A percentile compares a stretch with the other conserved stretches of the same genome.
Conservation (phyloP, 2,113 vertebrate species). For the Scytalopus superciliaris region DNA sequence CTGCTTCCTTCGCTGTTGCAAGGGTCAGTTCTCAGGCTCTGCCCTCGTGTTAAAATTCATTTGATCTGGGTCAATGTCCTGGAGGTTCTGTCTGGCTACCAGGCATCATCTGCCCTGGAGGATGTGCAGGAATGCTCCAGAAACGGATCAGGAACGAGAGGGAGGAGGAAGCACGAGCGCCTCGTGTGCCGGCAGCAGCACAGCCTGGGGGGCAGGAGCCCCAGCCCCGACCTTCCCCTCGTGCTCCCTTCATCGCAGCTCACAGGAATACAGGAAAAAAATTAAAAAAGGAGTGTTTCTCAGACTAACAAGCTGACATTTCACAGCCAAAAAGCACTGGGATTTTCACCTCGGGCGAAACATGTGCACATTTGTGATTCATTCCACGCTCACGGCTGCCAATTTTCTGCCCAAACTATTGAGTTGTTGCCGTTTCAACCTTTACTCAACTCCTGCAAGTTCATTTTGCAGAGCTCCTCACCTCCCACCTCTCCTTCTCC, state of each 20-base stretch:
- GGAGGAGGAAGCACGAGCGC: neutral
- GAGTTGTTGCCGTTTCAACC: neutral
- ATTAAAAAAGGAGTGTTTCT: neutral
- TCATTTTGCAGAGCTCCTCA: neutral
- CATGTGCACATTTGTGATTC: constrained; percentile 18
- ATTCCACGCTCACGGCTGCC: neutral
- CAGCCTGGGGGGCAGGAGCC: neutral
- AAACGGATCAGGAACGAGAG: accelerated
- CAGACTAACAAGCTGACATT: constrained; percentile 4
- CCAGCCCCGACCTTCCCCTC: neutral
- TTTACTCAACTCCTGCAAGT: neutral
- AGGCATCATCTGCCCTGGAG: accelerated
- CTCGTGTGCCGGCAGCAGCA: neutral
- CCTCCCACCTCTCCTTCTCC: neutral
- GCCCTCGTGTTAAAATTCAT: neutral
- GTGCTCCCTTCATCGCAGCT: neutral
- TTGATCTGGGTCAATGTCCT: accelerated
- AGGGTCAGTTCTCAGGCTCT: neutral
- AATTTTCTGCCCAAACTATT: neutral
- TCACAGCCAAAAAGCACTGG: neutral
- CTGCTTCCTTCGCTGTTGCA: neutral
- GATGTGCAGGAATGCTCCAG: neutral
- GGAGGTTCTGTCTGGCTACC: neutral
- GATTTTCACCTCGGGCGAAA: constrained; percentile 41
- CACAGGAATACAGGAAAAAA: neutral